Conservation (phyloP, 2,113 vertebrate genomes). For the Scomber colias region DNA sequence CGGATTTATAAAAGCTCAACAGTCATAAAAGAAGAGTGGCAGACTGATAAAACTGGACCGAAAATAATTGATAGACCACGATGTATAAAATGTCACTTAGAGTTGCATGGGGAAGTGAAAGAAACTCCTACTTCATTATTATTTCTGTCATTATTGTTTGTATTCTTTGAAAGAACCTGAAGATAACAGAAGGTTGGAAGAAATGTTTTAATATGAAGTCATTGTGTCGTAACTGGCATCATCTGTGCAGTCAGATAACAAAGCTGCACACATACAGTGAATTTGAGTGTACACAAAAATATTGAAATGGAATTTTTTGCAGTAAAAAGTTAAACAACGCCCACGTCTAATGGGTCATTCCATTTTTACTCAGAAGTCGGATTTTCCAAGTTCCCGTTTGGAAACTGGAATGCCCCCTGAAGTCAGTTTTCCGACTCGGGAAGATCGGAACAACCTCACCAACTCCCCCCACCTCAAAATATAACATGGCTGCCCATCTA, state of each 20-base stretch:
- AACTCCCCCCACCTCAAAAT: no score
- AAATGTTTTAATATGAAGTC: neutral
- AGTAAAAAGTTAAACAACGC: no score
- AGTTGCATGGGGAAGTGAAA: constrained; percentile 5
- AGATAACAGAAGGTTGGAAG: neutral
- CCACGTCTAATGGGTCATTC: no score
- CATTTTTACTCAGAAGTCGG: no score
- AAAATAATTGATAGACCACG: neutral
- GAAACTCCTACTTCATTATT: neutral
- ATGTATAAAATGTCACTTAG: neutral
- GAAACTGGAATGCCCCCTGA: no score
- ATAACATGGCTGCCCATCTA: no score
- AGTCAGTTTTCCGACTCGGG: no score
- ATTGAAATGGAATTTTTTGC: neutral
- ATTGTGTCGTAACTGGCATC: no score
- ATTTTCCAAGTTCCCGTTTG: no score
- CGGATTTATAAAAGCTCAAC: neutral
- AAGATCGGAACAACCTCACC: no score
- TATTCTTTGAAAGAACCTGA: neutral
- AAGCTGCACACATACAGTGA: no score
- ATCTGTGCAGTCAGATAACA: neutral
- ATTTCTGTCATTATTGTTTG: neutral
- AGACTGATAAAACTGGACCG: neutral
- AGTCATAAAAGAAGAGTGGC: neutral
- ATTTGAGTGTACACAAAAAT: neutral